Conservation (phyloP, 2,888 invertebrate genomes). For the Augiades crinisus region DNA sequence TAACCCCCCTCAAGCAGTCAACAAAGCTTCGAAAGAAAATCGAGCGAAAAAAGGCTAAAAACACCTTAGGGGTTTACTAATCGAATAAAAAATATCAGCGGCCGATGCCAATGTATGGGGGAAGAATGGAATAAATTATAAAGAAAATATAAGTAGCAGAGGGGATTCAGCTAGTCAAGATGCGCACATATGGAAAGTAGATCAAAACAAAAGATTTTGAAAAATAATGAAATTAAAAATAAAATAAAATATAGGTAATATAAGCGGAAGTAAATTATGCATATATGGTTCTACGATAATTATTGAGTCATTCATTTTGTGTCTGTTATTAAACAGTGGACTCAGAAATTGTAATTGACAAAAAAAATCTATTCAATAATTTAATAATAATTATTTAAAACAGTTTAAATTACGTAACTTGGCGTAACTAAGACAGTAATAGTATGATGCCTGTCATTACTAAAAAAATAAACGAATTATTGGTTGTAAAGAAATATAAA, state of each 20-base stretch:
- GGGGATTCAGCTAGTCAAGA: constrained; percentile 74
- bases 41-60: constrained; percentile 83
- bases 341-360: no score
- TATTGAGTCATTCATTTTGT: no score
- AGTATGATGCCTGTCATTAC: no score
- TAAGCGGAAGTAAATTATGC: no score
- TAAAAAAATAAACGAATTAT: neutral
- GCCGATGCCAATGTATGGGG: constrained; percentile 80
- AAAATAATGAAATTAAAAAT: neutral
- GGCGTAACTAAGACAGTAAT: no score
- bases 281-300: no score
- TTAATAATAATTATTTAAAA: no score
- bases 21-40: constrained; percentile 82
- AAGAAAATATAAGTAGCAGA: constrained; percentile 78
- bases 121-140: constrained; percentile 80
- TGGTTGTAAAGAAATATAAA: neutral
- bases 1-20: constrained; percentile 77
- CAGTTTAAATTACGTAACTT: no score
- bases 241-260: no score
- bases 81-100: constrained; percentile 83
- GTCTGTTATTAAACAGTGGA: no score
- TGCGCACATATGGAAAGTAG: constrained; percentile 40
- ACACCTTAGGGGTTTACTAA: constrained; percentile 83
- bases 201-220: neutral
- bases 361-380: no score